phyloP scores from a whole-genome alignment of 2,113 vertebrate species.

The Oryzias woworae region DNA sequence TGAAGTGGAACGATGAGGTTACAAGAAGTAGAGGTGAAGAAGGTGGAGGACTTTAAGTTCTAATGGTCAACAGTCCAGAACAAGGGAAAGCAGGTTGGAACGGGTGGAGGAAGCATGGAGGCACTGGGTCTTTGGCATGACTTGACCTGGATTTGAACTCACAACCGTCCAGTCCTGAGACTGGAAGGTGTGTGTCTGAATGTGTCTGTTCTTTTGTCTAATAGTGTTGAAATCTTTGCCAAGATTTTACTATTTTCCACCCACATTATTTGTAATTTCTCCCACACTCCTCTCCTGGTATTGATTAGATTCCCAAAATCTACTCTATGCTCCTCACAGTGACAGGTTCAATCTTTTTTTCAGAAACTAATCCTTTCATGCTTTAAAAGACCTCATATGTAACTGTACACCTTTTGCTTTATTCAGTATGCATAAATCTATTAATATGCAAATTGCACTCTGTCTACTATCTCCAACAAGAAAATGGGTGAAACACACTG shows the following conservation, averaged over 20 bases:
- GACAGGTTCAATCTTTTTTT: background rate
- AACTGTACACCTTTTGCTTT: conserved; percentile 6
- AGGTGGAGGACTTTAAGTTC: too few relatives aligned
- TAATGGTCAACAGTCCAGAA: too few relatives aligned
- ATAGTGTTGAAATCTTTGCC: conserved; percentile 2
- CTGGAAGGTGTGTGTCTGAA: too few relatives aligned
- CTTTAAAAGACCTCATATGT: background rate
- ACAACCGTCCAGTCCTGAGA: too few relatives aligned
- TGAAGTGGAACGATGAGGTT: too few relatives aligned
- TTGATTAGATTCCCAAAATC: background rate
- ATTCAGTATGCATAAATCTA: background rate
- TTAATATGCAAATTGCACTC: conserved; percentile 6
- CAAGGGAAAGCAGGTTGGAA: too few relatives aligned
- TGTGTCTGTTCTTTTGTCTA: background rate
- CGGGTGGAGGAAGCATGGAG: too few relatives aligned
- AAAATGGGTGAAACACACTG: too few relatives aligned
- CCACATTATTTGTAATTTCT: background rate
- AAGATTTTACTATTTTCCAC: background rate
- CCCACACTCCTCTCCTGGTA: background rate
- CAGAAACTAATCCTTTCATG: background rate
- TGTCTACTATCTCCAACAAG: background rate
- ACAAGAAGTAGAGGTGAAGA: too few relatives aligned
- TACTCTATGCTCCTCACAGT: background rate
- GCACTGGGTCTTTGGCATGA: too few relatives aligned
- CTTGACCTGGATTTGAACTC: too few relatives aligned